Percentiles rank a stretch among this genome's conserved stretches.
Evolutionary conservation across 2,888 invertebrate species (phyloP).

Genomic region (Minunthozetes semirufus): DNA sequence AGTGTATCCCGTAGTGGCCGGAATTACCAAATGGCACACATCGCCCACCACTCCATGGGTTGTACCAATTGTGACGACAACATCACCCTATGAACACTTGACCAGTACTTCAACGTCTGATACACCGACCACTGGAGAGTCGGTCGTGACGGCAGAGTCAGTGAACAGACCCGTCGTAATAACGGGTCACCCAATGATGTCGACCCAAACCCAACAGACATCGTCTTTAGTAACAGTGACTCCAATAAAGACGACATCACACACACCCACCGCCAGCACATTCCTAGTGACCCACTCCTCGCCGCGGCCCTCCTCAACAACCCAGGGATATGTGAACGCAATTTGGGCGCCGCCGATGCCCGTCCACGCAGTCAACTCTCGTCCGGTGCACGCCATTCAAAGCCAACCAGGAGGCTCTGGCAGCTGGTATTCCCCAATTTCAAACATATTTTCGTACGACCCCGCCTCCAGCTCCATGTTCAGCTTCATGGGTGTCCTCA

Average conservation of each 20-base stretch:
- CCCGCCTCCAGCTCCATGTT: constrained; percentile 7
- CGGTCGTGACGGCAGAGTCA: constrained; percentile 1
- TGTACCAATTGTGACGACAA: constrained; percentile 28
- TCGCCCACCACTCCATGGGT: constrained; percentile 24
- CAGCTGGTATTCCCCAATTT: constrained; percentile 1
- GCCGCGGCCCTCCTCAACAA: neutral
- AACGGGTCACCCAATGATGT: neutral
- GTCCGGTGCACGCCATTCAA: neutral
- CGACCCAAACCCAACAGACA: neutral
- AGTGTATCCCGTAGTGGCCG: constrained; percentile 34
- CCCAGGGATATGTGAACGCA: constrained; percentile 25
- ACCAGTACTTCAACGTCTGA: neutral
- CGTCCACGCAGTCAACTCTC: too few relatives aligned
- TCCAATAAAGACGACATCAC: neutral
- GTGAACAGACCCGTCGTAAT: neutral
- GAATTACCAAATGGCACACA: constrained; percentile 35
- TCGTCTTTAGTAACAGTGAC: constrained; percentile 17
- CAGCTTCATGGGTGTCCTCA: constrained; percentile 21
- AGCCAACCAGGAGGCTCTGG: neutral
- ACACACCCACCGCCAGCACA: neutral
- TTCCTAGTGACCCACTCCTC: neutral
- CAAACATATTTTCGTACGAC: constrained; percentile 12
- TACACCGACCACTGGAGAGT: neutral
- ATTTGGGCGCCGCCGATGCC: constrained; percentile 37
- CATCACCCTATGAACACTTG: neutral